Evolutionary conservation across 2,888 invertebrate species (phyloP).

Genomic region (Rotaria socialis): DNA sequence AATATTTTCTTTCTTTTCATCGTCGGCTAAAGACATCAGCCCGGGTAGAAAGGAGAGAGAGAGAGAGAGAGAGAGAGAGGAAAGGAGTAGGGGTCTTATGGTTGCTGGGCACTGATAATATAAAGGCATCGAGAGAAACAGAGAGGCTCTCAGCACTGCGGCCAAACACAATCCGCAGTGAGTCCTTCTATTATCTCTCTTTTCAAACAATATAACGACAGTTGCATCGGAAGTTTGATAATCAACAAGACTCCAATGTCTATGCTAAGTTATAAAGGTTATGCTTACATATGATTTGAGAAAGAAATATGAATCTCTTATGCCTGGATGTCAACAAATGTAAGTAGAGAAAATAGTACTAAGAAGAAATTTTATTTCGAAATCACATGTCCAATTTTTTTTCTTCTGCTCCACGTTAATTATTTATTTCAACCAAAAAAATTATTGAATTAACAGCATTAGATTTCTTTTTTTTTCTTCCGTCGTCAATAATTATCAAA

Average conservation of each 20-base stretch:
- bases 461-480: not conserved
- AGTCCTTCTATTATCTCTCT: not conserved
- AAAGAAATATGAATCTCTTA: not conserved
- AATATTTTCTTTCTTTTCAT: constrained; percentile 15
- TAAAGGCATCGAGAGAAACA: constrained; percentile 8
- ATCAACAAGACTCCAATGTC: not conserved
- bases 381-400: not conserved
- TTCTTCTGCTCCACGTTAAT: not conserved
- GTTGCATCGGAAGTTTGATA: not conserved
- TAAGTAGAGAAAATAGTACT: not conserved
- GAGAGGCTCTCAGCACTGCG: not conserved
- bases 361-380: not conserved
- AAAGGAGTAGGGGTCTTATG: not conserved
- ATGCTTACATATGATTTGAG: not conserved
- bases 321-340: not conserved
- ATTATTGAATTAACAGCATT: not conserved
- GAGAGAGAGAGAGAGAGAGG: not conserved
- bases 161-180: not conserved
- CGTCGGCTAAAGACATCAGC: not conserved
- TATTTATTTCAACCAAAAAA: not conserved
- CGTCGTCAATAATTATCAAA: not conserved
- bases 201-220: not conserved
- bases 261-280: not conserved
- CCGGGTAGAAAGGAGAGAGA: constrained; percentile 8
- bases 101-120: constrained; percentile 7